A percentile compares a stretch with the other conserved stretches of the same genome.
Conservation (phyloP, 2,113 vertebrate genomes). For the Percina caprodes region DNA sequence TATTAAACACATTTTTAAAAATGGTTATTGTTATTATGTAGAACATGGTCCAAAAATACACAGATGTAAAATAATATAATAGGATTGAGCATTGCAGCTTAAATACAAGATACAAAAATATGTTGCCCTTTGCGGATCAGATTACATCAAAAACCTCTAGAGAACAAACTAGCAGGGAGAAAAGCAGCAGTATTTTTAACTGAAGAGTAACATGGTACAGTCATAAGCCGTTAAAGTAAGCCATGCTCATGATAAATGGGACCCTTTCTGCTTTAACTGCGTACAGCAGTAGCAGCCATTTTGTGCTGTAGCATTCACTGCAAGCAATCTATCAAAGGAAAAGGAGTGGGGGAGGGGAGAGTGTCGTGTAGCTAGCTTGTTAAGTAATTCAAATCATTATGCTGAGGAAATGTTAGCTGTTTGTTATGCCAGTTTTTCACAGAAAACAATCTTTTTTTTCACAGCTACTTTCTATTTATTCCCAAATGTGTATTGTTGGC, state of each 20-base stretch:
- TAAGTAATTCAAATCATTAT: constrained; percentile 18
- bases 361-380: constrained; percentile 47
- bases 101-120: not conserved
- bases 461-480: not conserved
- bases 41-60: not conserved
- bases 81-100: constrained; percentile 1
- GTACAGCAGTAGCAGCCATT: constrained; percentile 60
- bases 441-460: constrained; percentile 2
- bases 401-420: constrained; percentile 15
- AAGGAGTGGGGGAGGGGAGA: constrained; percentile 51
- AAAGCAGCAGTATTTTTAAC: not conserved
- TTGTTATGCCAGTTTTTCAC: not conserved
- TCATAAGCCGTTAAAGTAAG: not conserved
- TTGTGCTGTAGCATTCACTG: constrained; percentile 59
- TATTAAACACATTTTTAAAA: not conserved
- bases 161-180: not conserved
- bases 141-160: not conserved
- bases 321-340: constrained; percentile 47
- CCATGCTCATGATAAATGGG: not conserved
- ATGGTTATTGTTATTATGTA: not conserved
- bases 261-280: constrained; percentile 14
- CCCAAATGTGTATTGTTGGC: constrained; percentile 13
- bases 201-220: not conserved
- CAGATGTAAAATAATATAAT: not conserved
- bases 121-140: not conserved